Percentiles rank a stretch among this genome's conserved stretches.
phyloP scores from a whole-genome alignment of 64 coral and sea anemone species.

The Stichodactyla helianthus region DNA sequence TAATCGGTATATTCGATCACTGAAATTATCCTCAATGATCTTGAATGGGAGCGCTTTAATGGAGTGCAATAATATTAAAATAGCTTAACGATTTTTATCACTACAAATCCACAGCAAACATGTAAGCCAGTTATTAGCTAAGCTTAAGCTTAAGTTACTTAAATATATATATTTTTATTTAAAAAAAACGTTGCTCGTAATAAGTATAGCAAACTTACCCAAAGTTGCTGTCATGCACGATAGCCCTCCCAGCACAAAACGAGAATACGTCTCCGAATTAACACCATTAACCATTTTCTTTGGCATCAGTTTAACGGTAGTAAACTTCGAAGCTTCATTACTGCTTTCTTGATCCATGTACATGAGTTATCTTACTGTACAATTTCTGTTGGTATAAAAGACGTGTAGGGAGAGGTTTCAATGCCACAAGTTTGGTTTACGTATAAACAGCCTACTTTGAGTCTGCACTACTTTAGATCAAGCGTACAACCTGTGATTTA shows the following conservation, averaged over 20 bases:
- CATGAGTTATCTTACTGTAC: background rate
- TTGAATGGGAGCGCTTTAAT: too few species aligned
- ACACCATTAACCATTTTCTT: background rate
- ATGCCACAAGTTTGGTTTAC: background rate
- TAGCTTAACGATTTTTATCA: too few species aligned
- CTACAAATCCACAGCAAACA: too few species aligned
- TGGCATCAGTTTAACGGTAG: background rate
- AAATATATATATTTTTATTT: too few species aligned
- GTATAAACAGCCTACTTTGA: background rate
- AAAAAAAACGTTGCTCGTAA: background rate
- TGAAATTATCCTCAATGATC: too few species aligned
- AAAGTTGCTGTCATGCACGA: slow-evolving; percentile 51
- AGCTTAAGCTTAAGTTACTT: too few species aligned
- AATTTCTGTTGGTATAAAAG: too few species aligned
- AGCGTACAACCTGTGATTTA: background rate
- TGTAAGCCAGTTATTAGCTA: too few species aligned
- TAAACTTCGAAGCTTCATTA: background rate
- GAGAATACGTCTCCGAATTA: slow-evolving; percentile 6
- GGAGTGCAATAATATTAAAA: too few species aligned
- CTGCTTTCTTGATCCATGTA: background rate
- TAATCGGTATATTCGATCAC: too few species aligned
- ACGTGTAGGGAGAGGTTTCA: too few species aligned
- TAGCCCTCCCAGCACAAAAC: slow-evolving; percentile 36
- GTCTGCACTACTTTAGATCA: background rate
- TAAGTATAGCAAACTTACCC: slow-evolving; percentile 11